Evolutionary conservation across 53 echinoderm and acorn worm genomes (phyloP).

Genomic region (Luidia sarsii): DNA sequence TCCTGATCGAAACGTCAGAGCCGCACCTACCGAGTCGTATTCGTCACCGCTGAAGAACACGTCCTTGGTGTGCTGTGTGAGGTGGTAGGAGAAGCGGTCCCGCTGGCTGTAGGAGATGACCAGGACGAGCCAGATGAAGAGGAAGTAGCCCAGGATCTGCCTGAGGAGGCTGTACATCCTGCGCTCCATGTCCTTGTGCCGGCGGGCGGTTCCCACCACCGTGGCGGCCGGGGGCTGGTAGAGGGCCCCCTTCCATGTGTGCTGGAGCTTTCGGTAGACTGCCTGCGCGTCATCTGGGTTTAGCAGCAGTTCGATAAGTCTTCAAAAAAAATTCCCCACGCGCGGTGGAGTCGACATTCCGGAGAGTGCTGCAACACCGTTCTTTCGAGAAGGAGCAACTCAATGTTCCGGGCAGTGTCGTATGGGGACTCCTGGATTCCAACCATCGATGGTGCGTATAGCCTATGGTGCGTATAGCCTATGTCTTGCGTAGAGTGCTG

Average conservation of each 20-base stretch:
- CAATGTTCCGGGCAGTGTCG: no score
- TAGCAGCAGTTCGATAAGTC: no score
- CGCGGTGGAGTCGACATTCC: no score
- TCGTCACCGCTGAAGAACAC: slow-evolving; percentile 85
- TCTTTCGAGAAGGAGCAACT: no score
- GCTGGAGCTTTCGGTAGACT: slow-evolving; percentile 54
- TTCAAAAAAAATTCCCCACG: neutral
- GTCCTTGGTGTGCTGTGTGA: slow-evolving; percentile 69
- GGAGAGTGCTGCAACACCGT: no score
- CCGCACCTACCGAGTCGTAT: slow-evolving; percentile 60
- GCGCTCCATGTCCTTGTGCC: slow-evolving; percentile 64
- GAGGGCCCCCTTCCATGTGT: slow-evolving; percentile 46
- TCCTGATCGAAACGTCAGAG: no score
- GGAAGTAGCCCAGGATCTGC: slow-evolving; percentile 77
- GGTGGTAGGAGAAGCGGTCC: slow-evolving; percentile 73
- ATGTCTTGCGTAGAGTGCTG: no score
- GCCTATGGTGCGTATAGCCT: no score
- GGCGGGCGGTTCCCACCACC: slow-evolving; percentile 37
- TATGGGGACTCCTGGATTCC: no score
- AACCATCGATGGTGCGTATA: no score
- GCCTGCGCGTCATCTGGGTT: slow-evolving; percentile 56
- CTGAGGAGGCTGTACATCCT: slow-evolving; percentile 80
- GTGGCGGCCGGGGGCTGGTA: slow-evolving; percentile 70
- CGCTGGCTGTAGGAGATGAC: slow-evolving; percentile 72
- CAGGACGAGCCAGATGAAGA: slow-evolving; percentile 84